Evolutionary conservation across 2,113 vertebrate species (phyloP).

Genomic region (Cichladusa arquata): DNA sequence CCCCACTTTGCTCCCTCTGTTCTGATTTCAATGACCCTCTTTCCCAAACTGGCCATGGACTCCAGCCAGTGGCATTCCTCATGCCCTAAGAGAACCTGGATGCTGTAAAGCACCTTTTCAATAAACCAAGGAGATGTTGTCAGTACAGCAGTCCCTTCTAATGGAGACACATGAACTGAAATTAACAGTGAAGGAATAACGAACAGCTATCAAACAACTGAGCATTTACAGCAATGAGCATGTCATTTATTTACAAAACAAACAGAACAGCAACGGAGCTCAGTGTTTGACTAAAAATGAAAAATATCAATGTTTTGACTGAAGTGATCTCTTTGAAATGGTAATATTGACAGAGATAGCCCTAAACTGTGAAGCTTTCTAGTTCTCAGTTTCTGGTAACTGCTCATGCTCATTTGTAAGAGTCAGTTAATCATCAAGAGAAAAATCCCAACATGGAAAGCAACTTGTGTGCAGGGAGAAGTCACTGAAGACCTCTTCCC

Average conservation of each 20-base stretch:
- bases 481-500: not conserved
- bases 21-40: not conserved
- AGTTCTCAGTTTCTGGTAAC: not conserved
- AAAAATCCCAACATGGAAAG: not conserved
- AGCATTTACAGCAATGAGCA: not conserved
- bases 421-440: not conserved
- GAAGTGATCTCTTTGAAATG: not conserved
- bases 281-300: not conserved
- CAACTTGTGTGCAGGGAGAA: not conserved
- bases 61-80: not conserved
- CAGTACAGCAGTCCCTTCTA: not conserved
- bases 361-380: not conserved
- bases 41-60: not conserved
- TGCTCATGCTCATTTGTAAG: not conserved
- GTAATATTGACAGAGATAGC: not conserved
- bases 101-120: not conserved
- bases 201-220: not conserved
- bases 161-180: not conserved
- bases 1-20: not conserved
- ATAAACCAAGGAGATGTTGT: not conserved
- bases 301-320: not conserved
- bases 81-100: not conserved
- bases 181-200: not conserved
- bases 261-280: not conserved
- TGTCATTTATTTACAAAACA: not conserved